Conservation (phyloP, 2,888 invertebrate genomes). For the Sussaba pulchella region DNA sequence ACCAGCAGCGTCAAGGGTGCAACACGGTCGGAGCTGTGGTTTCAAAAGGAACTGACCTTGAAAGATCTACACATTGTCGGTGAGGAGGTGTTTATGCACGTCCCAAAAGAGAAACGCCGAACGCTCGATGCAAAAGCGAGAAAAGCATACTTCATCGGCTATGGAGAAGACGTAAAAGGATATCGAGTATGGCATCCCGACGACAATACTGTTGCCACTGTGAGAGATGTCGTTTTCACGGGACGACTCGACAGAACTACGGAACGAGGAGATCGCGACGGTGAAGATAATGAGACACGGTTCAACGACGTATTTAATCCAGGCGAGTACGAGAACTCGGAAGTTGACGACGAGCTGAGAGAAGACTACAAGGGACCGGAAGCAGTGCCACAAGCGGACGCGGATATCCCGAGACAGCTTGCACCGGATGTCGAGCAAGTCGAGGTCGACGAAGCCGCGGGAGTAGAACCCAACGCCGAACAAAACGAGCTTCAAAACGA, state of each 20-base stretch:
- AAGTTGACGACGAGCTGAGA: neutral
- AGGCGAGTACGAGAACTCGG: neutral
- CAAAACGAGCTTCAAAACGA: neutral
- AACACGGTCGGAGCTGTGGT: conserved; percentile 37
- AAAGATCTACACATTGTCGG: conserved; percentile 39
- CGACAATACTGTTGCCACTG: conserved; percentile 24
- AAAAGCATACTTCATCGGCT: conserved; percentile 40
- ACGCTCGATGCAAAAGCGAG: conserved; percentile 16
- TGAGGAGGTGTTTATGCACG: conserved; percentile 28
- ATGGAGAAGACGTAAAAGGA: conserved; percentile 49
- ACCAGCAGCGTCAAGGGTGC: conserved; percentile 22
- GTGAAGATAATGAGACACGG: neutral
- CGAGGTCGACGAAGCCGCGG: neutral
- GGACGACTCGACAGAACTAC: conserved; percentile 19
- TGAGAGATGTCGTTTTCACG: conserved; percentile 42
- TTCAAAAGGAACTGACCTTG: neutral
- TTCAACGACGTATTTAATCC: neutral
- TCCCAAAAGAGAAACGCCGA: conserved; percentile 42
- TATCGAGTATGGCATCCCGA: conserved; percentile 47
- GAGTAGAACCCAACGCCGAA: neutral
- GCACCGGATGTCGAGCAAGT: neutral
- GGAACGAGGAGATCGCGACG: neutral
- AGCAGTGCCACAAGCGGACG: no score
- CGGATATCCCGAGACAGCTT: no score
- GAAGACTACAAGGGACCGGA: neutral